Evolutionary conservation across 2,113 vertebrate genomes (phyloP).

Genomic region (Campylomormyrus tamandua): DNA sequence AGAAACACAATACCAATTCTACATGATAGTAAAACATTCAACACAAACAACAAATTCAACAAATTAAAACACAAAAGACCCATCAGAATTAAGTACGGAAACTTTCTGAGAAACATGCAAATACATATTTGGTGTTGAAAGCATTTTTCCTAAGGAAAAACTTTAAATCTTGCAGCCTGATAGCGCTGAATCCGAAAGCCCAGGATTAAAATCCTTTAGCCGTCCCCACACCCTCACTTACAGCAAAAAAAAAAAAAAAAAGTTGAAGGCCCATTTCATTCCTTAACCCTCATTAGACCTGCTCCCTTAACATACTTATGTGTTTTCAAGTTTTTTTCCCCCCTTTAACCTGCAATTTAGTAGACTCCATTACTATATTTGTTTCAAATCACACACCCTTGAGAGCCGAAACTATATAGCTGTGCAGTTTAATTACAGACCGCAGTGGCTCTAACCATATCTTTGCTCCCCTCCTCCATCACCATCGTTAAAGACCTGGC

Average conservation of each 20-base stretch:
- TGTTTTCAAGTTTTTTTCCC: conserved; percentile 49
- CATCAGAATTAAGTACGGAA: not conserved
- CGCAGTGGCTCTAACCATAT: conserved; percentile 48
- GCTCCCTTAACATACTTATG: conserved; percentile 16
- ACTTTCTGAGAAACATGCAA: not conserved
- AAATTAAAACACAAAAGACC: not conserved
- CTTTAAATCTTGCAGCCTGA: not conserved
- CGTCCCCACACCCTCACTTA: not conserved
- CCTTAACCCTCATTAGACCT: conserved; percentile 16
- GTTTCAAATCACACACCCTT: conserved; percentile 55
- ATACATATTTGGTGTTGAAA: not conserved
- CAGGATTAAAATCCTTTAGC: not conserved
- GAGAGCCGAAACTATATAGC: conserved; percentile 51
- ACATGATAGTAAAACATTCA: not conserved
- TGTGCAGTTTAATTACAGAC: conserved; percentile 59
- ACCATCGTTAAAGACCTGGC: not conserved
- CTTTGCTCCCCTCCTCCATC: conserved; percentile 50
- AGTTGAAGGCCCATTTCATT: not conserved
- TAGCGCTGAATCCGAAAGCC: not conserved
- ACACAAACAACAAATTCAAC: not conserved
- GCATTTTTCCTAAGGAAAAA: not conserved
- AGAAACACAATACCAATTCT: not conserved
- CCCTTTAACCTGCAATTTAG: conserved; percentile 55
- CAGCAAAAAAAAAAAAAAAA: not conserved
- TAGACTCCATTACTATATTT: conserved; percentile 62